These are phyloP conservation scores for Argyresthia goedartella DNA, from an alignment of 2,888 invertebrate species.

Conservation along the genomic window DNA sequence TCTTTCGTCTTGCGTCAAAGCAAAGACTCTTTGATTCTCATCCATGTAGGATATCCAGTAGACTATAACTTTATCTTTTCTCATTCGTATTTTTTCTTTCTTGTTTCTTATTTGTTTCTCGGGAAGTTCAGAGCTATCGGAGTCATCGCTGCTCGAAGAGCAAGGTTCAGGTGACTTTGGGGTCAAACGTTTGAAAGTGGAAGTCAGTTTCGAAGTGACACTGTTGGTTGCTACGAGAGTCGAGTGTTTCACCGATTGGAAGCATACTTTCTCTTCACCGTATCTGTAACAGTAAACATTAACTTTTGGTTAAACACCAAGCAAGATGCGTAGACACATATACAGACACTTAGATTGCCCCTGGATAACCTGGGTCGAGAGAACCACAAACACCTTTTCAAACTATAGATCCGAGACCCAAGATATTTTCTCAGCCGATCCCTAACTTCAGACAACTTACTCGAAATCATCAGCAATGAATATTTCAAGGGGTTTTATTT, in stretches of 20 bases:
- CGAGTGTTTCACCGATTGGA: slow-evolving; percentile 76
- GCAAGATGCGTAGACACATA: too few species aligned
- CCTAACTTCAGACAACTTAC: too few species aligned
- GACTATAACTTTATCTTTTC: slow-evolving; percentile 81
- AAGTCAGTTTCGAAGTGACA: slow-evolving; percentile 67
- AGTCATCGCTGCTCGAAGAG: slow-evolving; percentile 74
- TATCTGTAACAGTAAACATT: slow-evolving; percentile 40
- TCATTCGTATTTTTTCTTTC: slow-evolving; percentile 51
- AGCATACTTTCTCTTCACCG: slow-evolving; percentile 80
- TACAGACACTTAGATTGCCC: too few species aligned
- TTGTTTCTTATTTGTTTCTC: slow-evolving; percentile 64
- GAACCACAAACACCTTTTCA: too few species aligned
- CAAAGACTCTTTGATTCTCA: slow-evolving; percentile 78
- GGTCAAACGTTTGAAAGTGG: slow-evolving; percentile 63
- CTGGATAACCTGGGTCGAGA: too few species aligned
- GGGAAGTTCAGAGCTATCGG: slow-evolving; percentile 52
- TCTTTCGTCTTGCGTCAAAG: slow-evolving; percentile 82
- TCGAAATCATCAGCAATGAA: too few species aligned
- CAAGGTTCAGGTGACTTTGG: slow-evolving; percentile 64
- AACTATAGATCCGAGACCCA: too few species aligned
- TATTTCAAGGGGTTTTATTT: too few species aligned
- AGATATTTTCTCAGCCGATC: too few species aligned
- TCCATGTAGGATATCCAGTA: slow-evolving; percentile 87
- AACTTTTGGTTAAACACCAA: neutral
- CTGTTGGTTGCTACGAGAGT: slow-evolving; percentile 53